Evolutionary conservation across 2,113 vertebrate species (phyloP).

Genomic region (Leptosomus discolor): DNA sequence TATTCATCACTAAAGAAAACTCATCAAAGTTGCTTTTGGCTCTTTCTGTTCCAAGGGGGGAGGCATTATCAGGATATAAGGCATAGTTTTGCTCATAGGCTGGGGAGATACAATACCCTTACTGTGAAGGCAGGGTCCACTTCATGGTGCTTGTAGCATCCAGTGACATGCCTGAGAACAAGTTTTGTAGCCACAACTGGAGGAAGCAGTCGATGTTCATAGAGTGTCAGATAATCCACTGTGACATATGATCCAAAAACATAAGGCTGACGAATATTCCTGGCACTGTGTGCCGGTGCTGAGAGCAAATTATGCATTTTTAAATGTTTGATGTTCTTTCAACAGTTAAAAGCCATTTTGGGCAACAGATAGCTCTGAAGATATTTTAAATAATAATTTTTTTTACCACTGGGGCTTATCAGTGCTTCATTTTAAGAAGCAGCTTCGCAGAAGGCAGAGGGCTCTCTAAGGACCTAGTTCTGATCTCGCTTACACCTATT

Average conservation of each 20-base stretch:
- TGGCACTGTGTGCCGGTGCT: not conserved
- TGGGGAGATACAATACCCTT: not conserved
- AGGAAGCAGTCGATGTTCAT: slow-evolving; percentile 15
- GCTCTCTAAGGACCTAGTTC: slow-evolving; percentile 34
- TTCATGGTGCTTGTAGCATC: not conserved
- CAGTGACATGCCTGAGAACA: slow-evolving; percentile 8
- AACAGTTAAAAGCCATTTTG: slow-evolving; percentile 64
- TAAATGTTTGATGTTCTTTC: slow-evolving; percentile 60
- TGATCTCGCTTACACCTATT: slow-evolving; percentile 37
- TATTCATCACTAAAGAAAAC: not conserved
- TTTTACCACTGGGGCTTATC: slow-evolving; percentile 13
- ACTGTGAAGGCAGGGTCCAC: not conserved
- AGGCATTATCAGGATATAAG: not conserved
- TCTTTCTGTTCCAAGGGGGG: not conserved
- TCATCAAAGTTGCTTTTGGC: not conserved
- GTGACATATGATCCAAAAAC: slow-evolving; percentile 34
- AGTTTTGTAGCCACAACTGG: not conserved
- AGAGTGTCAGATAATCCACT: not conserved
- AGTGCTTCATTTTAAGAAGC: slow-evolving; percentile 38
- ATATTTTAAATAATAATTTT: slow-evolving; percentile 41
- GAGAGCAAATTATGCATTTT: slow-evolving; percentile 43
- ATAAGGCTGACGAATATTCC: slow-evolving; percentile 52
- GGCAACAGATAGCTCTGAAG: slow-evolving; percentile 57
- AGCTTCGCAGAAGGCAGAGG: slow-evolving; percentile 29
- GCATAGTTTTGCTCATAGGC: not conserved